Conservation (phyloP, 2,797 vertebrate species). For the Premnoplex brunnescens region DNA sequence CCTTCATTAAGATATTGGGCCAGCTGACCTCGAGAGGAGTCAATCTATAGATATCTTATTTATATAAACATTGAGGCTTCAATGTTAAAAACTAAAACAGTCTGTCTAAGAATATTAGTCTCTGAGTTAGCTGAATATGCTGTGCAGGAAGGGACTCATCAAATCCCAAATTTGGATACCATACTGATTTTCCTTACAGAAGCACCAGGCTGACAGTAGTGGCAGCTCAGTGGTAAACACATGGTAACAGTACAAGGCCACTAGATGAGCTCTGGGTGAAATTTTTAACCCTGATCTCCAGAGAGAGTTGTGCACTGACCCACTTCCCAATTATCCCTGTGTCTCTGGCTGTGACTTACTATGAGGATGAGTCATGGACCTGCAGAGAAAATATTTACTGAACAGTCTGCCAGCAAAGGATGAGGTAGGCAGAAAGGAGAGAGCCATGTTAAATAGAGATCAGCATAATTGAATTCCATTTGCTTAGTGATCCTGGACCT, state of each 20-base stretch:
- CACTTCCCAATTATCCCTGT: background rate
- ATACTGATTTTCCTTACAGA: background rate
- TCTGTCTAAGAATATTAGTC: background rate
- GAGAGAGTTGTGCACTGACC: background rate
- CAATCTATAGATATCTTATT: background rate
- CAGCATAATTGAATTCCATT: slow-evolving; percentile 4
- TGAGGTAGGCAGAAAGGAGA: slow-evolving; percentile 33
- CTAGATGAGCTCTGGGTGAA: background rate
- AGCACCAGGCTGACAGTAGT: background rate
- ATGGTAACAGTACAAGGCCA: background rate
- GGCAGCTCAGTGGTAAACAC: background rate
- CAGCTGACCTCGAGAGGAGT: background rate
- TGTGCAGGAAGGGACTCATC: background rate
- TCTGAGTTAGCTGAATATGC: background rate
- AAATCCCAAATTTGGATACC: background rate
- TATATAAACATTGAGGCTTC: background rate
- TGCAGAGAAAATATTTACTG: slow-evolving; percentile 42
- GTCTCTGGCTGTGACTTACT: background rate
- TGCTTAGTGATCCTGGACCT: slow-evolving; percentile 18
- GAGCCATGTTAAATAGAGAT: background rate
- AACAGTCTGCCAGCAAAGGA: background rate
- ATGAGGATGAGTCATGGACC: background rate
- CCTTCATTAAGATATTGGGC: background rate
- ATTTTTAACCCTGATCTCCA: background rate
- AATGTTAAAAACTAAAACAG: background rate